Conservation (phyloP, 2,888 invertebrate species). For the Dioctria rufipes region DNA sequence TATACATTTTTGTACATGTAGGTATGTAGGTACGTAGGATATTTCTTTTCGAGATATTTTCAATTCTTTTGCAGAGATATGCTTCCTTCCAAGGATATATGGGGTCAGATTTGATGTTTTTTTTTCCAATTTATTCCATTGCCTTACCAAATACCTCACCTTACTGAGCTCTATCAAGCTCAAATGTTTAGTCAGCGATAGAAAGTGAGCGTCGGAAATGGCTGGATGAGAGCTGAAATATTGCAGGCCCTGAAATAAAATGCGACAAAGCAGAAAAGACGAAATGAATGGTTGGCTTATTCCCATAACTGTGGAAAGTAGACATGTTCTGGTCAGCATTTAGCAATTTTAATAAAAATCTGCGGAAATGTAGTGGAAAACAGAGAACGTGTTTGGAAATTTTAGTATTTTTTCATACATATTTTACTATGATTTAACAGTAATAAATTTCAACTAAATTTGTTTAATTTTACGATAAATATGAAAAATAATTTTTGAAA, state of each 20-base stretch:
- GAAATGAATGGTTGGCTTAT: slow-evolving; percentile 1
- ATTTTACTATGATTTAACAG: too few species aligned
- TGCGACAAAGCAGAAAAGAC: background rate
- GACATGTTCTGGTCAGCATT: slow-evolving; percentile 33
- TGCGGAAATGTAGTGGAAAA: slow-evolving; percentile 40
- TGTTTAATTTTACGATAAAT: too few species aligned
- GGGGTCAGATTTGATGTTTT: slow-evolving; percentile 36
- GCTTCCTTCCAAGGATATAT: slow-evolving; percentile 2
- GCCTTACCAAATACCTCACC: too few species aligned
- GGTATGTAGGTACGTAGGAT: slow-evolving; percentile 20
- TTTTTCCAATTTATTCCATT: slow-evolving; percentile 18
- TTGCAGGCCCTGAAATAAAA: background rate
- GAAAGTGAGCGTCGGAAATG: slow-evolving; percentile 7
- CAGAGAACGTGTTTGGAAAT: slow-evolving; percentile 24
- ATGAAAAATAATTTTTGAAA: too few species aligned
- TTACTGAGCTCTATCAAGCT: background rate
- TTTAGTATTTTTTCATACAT: background rate
- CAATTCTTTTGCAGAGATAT: slow-evolving; percentile 12
- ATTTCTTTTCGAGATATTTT: slow-evolving; percentile 24
- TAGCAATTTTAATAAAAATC: slow-evolving; percentile 29
- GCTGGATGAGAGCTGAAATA: background rate
- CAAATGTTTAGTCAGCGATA: slow-evolving; percentile 32
- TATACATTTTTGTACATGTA: slow-evolving; percentile 13
- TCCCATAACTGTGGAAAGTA: background rate
- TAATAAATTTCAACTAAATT: too few species aligned